A percentile compares a stretch with the other conserved stretches of the same genome.
Conservation (phyloP, 2,888 invertebrate species). For the Thelaira solivaga region DNA sequence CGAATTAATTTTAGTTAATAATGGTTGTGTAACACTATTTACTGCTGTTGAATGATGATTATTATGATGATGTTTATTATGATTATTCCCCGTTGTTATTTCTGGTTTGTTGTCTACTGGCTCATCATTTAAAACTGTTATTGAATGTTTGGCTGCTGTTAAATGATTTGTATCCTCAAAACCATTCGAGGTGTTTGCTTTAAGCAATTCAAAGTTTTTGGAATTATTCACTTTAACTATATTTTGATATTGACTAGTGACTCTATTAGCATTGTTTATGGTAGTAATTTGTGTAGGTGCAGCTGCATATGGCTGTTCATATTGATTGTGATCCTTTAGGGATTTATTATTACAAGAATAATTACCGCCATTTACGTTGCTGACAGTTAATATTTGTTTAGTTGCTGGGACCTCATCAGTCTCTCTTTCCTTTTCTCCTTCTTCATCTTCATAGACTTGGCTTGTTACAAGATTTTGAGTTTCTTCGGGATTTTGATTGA, state of each 20-base stretch:
- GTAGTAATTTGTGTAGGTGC: slow-evolving; percentile 8
- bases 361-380: slow-evolving; percentile 25
- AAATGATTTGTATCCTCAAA: slow-evolving; percentile 52
- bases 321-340: slow-evolving; percentile 2
- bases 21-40: slow-evolving; percentile 71
- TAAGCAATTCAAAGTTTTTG: slow-evolving; percentile 70
- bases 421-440: slow-evolving; percentile 15
- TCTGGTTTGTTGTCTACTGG: background rate
- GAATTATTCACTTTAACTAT: slow-evolving; percentile 71
- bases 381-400: too few species aligned
- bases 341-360: slow-evolving; percentile 16
- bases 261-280: slow-evolving; percentile 28
- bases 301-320: background rate
- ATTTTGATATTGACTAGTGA: slow-evolving; percentile 64
- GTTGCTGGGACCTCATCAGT: background rate
- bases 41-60: slow-evolving; percentile 19
- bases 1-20: slow-evolving; percentile 74
- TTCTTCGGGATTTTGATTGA: slow-evolving; percentile 48
- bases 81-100: slow-evolving; percentile 53
- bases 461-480: slow-evolving; percentile 48
- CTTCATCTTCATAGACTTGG: slow-evolving; percentile 26
- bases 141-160: slow-evolving; percentile 10
- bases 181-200: slow-evolving; percentile 64
- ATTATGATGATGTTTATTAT: slow-evolving; percentile 43
- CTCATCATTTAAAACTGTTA: background rate